A percentile compares a stretch with the other conserved stretches of the same genome.
These are phyloP conservation scores for Ferrisia virgata DNA, from an alignment of 2,888 invertebrate species.

Conservation along the genomic window DNA sequence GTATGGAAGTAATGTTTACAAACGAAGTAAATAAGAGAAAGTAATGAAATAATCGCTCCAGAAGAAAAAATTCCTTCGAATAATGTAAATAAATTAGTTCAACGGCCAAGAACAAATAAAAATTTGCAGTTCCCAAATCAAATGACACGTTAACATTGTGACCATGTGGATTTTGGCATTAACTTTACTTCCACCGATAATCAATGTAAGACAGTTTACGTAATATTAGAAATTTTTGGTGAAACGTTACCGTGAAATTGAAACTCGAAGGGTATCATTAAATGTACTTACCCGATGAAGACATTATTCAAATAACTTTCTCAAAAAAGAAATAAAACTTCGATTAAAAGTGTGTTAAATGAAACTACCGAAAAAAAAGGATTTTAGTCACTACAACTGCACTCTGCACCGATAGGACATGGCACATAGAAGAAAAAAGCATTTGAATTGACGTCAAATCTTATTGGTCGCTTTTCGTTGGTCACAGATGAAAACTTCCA, in stretches of 20 bases:
- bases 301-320: constrained; percentile 18
- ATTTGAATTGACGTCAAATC: constrained; percentile 9
- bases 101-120: neutral
- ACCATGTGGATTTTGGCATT: constrained; percentile 41
- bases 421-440: constrained; percentile 24
- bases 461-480: neutral
- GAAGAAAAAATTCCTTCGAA: neutral
- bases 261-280: neutral
- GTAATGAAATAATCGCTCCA: neutral
- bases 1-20: constrained; percentile 24
- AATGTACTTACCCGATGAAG: constrained; percentile 27
- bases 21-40: neutral
- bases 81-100: neutral
- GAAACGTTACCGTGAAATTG: neutral
- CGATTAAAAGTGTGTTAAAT: constrained; percentile 25
- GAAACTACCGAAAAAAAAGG: constrained; percentile 12
- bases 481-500: neutral
- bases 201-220: neutral
- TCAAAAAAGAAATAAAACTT: constrained; percentile 9
- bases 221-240: neutral
- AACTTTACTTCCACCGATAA: constrained; percentile 18
- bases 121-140: constrained; percentile 8
- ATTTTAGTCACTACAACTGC: constrained; percentile 14
- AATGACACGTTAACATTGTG: constrained; percentile 44
- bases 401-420: constrained; percentile 32